Percentiles rank a stretch among this genome's conserved stretches.
Evolutionary conservation across 2,888 invertebrate species (phyloP).

Genomic region (Harmothoe impar): DNA sequence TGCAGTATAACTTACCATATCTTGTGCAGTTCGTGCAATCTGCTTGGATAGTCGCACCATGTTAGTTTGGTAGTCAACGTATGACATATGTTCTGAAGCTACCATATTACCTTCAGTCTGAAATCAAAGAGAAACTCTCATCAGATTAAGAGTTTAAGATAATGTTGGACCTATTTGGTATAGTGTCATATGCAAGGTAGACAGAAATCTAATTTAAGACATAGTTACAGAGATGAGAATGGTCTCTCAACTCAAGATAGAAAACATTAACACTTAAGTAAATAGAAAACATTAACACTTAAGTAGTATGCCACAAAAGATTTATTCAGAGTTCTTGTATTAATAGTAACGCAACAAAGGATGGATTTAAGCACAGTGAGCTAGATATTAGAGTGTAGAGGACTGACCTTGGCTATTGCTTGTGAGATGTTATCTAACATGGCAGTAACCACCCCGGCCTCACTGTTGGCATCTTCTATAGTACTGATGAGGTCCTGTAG

Average conservation of each 20-base stretch:
- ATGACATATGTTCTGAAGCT: constrained; percentile 83
- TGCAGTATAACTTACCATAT: constrained; percentile 84
- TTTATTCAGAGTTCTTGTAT: no score
- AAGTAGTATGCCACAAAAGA: no score
- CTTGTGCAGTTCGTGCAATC: constrained; percentile 94
- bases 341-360: no score
- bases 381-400: no score
- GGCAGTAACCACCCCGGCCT: constrained; percentile 94
- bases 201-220: no score
- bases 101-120: constrained; percentile 76
- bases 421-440: constrained; percentile 95
- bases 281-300: no score
- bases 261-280: no score
- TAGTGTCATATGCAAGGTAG: no score
- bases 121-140: constrained; percentile 63
- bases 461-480: constrained; percentile 89
- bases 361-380: no score
- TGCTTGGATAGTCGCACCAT: constrained; percentile 98
- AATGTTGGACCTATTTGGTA: no score
- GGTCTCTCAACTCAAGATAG: no score
- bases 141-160: neutral
- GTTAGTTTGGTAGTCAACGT: constrained; percentile 97
- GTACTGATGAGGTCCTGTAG: constrained; percentile 90
- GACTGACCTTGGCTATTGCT: constrained; percentile 86
- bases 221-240: no score